Conservation (phyloP, 2,113 vertebrate species). For the Genyomyrus donnyi region DNA sequence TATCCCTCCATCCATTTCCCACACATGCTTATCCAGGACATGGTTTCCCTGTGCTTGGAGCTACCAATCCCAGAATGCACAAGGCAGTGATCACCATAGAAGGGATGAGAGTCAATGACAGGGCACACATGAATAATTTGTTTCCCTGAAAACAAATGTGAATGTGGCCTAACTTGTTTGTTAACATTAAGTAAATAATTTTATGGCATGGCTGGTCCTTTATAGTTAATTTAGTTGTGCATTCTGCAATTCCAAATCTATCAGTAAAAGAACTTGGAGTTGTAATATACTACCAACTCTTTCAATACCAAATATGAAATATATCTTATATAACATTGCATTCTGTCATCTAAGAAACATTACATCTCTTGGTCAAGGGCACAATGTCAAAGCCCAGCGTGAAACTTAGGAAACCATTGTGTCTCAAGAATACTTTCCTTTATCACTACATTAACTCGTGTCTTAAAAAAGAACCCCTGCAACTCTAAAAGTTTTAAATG, state of each 20-base stretch:
- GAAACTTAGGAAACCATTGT: background rate
- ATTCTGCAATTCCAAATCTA: background rate
- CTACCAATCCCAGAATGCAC: background rate
- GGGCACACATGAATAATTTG: background rate
- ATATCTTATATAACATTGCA: background rate
- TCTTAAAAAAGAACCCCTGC: background rate
- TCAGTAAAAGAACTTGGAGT: background rate
- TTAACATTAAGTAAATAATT: background rate
- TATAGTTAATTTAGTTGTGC: background rate
- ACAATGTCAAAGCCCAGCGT: background rate
- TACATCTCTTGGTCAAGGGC: background rate
- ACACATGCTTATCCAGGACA: background rate
- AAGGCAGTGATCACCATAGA: background rate
- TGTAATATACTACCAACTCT: background rate
- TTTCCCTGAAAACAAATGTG: background rate
- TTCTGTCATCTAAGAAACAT: conserved; percentile 3
- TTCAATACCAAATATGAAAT: background rate
- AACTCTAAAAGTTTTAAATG: background rate
- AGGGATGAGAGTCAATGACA: background rate
- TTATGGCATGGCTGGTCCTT: background rate
- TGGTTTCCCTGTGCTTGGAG: background rate
- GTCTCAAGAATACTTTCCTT: background rate
- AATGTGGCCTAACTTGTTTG: background rate
- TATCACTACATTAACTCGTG: background rate
- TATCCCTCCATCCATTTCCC: background rate